These are phyloP conservation scores for Fundulus diaphanus DNA, from an alignment of 2,797 vertebrate species.

Conservation along the genomic window DNA sequence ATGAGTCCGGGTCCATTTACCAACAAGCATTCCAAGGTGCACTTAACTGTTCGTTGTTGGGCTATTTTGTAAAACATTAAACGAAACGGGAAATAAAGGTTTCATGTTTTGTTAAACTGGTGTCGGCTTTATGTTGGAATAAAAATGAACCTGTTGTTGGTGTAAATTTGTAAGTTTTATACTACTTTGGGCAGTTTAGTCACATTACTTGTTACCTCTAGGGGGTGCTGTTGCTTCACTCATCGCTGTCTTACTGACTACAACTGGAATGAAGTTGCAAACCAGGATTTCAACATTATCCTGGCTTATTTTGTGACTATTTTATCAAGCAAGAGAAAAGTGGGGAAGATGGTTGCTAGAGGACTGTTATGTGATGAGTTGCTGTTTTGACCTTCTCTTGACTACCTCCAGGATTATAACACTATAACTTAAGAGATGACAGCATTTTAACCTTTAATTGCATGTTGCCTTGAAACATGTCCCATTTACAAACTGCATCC, in stretches of 20 bases:
- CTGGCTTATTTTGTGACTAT: background rate
- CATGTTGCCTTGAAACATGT: too few relatives aligned
- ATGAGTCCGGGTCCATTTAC: conserved; percentile 70
- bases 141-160: background rate
- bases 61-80: conserved; percentile 65
- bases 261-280: background rate
- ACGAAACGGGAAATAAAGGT: conserved; percentile 76
- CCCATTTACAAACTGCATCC: too few relatives aligned
- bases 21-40: conserved; percentile 76
- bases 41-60: conserved; percentile 54
- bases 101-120: conserved; percentile 74
- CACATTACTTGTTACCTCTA: background rate
- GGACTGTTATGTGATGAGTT: too few relatives aligned
- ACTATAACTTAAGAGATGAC: too few relatives aligned
- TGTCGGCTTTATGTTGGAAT: conserved; percentile 1
- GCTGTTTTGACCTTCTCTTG: background rate
- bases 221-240: background rate
- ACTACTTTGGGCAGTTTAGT: background rate
- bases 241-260: background rate
- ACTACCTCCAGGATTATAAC: background rate
- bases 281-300: background rate
- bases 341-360: too few relatives aligned
- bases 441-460: too few relatives aligned
- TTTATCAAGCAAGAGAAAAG: background rate
- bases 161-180: too few relatives aligned